These are phyloP conservation scores for Oncorhynchus masou DNA, from an alignment of 2,113 vertebrate species.

Conservation along the genomic window DNA sequence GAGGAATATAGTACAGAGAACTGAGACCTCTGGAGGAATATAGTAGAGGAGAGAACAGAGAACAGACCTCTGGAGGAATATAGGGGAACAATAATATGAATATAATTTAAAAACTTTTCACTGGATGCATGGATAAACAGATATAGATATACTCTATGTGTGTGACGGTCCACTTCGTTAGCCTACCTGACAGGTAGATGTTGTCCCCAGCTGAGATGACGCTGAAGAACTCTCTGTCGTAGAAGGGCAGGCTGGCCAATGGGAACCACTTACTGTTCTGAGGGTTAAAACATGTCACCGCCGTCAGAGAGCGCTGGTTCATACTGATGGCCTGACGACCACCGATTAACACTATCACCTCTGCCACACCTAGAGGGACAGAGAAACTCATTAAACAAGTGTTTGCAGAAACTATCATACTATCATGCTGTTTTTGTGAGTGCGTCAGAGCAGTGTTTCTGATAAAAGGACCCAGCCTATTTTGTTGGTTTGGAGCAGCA, in stretches of 20 bases:
- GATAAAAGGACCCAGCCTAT: not conserved
- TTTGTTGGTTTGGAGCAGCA: too few species aligned
- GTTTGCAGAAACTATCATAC: too few species aligned
- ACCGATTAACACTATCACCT: conserved; percentile 96
- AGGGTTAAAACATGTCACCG: conserved; percentile 96
- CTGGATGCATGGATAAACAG: too few species aligned
- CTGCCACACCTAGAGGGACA: conserved; percentile 84
- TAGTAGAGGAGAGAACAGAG: too few species aligned
- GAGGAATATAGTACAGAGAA: too few species aligned
- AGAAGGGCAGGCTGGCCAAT: conserved; percentile 95
- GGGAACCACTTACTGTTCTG: conserved; percentile 99
- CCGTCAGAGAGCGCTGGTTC: conserved; percentile 94
- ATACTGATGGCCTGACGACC: conserved; percentile 96
- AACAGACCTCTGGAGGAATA: too few species aligned
- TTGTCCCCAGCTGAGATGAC: conserved; percentile 98
- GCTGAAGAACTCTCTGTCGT: conserved; percentile 98
- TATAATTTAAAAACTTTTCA: too few species aligned
- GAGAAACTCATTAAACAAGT: not conserved
- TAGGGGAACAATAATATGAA: too few species aligned
- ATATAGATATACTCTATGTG: conserved; percentile 54
- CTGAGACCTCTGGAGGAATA: too few species aligned
- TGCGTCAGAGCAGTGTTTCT: not conserved
- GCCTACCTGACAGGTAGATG: conserved; percentile 97
- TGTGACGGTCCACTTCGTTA: too few species aligned
- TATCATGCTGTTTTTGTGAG: too few species aligned